Evolutionary conservation across 2,888 invertebrate species (phyloP).

Genomic region (Litoditis marina): DNA sequence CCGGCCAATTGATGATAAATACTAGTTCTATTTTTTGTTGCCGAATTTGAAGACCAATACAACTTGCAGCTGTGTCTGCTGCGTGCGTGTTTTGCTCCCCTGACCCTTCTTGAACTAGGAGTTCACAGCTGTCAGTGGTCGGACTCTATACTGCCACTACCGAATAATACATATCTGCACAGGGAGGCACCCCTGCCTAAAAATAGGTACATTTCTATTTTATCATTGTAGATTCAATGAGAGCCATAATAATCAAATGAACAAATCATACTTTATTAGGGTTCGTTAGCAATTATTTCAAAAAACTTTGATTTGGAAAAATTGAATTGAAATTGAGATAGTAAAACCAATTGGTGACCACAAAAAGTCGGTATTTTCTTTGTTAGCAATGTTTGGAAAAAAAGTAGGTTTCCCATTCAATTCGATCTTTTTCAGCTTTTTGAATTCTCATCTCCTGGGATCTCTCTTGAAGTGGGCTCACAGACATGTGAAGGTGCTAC

Average conservation of each 20-base stretch:
- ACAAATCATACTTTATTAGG: too few species aligned
- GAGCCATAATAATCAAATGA: too few species aligned
- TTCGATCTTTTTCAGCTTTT: slow-evolving; percentile 35
- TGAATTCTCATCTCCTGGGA: slow-evolving; percentile 44
- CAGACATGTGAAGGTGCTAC: slow-evolving; percentile 38
- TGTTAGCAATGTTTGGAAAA: background rate
- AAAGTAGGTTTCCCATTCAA: background rate
- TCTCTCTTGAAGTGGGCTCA: slow-evolving; percentile 43
- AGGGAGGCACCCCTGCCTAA: slow-evolving; percentile 28
- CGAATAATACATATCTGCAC: slow-evolving; percentile 30
- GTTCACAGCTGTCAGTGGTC: slow-evolving; percentile 13
- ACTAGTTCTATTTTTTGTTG: background rate
- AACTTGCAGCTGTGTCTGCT: slow-evolving; percentile 35
- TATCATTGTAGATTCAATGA: background rate
- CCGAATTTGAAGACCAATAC: background rate
- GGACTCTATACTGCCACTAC: slow-evolving; percentile 26
- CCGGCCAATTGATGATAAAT: too few species aligned
- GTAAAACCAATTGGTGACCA: too few species aligned
- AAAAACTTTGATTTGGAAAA: too few species aligned
- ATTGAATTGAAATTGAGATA: background rate
- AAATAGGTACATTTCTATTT: slow-evolving; percentile 21
- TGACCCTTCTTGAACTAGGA: slow-evolving; percentile 47
- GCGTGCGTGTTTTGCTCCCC: slow-evolving; percentile 42
- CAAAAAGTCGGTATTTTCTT: too few species aligned
- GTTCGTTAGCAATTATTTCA: too few species aligned